Base-by-base conservation (phyloP, 2,888 invertebrate species). In the Pseudolycoriella hygida region DNA sequence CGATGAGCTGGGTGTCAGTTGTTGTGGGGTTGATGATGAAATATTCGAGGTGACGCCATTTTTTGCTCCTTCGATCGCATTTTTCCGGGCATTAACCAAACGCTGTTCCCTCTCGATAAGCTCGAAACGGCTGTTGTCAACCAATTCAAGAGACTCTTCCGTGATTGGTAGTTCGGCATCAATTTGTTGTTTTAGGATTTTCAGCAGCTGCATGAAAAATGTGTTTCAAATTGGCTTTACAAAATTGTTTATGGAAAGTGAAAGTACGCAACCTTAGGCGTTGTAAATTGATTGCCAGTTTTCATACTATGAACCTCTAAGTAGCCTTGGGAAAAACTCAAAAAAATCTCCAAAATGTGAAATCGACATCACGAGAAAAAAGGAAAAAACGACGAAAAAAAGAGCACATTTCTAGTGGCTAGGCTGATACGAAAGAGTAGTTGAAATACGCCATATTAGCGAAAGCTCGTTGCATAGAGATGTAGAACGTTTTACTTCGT, bases 151-250 rank as follows among this genome's bases (percentile, higher is more conserved):
- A 1, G 67, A 65, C 56, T 80, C 64, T 50, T 66, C 66, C 1
- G 60, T 61, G 3, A 63, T 60, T 8, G 66, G 71, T 50, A 86
- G 71, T 57, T 80, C 72, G 49, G 81, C 80, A 60, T 96, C 94
- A 42, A 93, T 77, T 63, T 85, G 84, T 53, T 88, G 85, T 56
- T 88, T 87, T 41, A 93, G 67, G 41, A 79, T 76, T 48, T 80
- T 77, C 53, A 88, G 67, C 50, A 86, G 76, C 81, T 82, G 57
- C 17, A n/a, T 5, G 12, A 30, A 25, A 32, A 30, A 14, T n/a
- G 12, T 6, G 18, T 17, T 37, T 20, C 4, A 40, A n/a, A 42
- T 15, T 31, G 8, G 37, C 20, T 19, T 30, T 25, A 17, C 1
- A 12, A 31, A 11, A 10, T 31, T 10, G 8, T 31, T 6, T 10